Evolutionary conservation across 2,888 invertebrate species (phyloP).

Genomic region (Strigamia crassipes): DNA sequence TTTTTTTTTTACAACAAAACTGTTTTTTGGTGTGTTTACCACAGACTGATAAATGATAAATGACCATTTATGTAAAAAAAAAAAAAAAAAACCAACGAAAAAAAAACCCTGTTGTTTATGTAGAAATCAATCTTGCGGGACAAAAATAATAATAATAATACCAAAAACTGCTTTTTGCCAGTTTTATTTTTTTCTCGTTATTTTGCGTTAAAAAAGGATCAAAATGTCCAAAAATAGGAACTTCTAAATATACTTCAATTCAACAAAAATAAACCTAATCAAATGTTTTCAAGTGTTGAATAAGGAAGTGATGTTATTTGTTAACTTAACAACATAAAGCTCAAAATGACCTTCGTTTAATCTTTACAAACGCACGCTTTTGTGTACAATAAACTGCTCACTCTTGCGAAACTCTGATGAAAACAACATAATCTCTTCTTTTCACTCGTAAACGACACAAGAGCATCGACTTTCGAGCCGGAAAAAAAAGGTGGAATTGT

Average conservation of each 20-base stretch:
- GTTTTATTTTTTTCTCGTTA: neutral
- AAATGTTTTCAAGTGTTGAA: constrained; percentile 28
- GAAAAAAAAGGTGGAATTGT: neutral
- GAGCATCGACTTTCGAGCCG: constrained; percentile 32
- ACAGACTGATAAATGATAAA: too few species aligned
- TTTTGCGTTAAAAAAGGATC: neutral
- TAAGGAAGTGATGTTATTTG: constrained; percentile 9
- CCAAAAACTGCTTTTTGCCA: too few species aligned
- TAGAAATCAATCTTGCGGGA: too few species aligned
- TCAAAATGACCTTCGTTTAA: constrained; percentile 17
- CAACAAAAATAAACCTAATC: constrained; percentile 19
- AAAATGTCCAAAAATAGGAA: neutral
- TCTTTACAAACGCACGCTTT: constrained; percentile 4
- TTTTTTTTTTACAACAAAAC: neutral
- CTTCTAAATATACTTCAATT: constrained; percentile 6
- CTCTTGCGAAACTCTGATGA: neutral
- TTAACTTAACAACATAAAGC: neutral
- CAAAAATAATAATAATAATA: too few species aligned
- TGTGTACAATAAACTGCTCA: constrained; percentile 3
- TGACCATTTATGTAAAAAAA: too few species aligned
- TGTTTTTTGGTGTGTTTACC: neutral
- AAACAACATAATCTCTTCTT: constrained; percentile 20
- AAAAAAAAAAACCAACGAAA: too few species aligned
- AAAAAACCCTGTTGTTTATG: too few species aligned
- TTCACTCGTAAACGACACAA: constrained; percentile 5